Base-by-base conservation (phyloP, 2,888 invertebrate species). In the Acrobasis consociella region DNA sequence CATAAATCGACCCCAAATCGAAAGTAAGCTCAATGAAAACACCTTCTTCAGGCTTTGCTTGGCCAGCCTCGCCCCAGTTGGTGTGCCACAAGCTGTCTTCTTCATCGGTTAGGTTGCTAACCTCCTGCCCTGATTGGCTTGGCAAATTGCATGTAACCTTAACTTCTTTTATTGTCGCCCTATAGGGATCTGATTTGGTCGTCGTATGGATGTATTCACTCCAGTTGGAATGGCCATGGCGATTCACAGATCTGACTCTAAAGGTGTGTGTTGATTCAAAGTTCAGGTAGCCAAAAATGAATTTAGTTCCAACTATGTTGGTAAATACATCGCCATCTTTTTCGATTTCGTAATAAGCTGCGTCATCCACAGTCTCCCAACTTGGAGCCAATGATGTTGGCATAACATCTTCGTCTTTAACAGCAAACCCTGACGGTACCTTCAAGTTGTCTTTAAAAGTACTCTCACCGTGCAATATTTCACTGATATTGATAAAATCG, bases 291-390 rank as follows among this genome's bases (percentile, higher is more conserved):
- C 81, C 72, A 67, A 91, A 89, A 42, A 67, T 80, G 56, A 81
- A 84, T 49, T 67, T 67, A 8, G 67, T 71, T 17, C 69, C 76
- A 56, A 58, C 69, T 38, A 91, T 83, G 64, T 86, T 83, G 31
- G 78, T 88, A 67, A 84, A 88, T 53, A 89, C 67, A 9, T 67
- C 65, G 3, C 78, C 83, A 66, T 91, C 85, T 78, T 81, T 83
- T 70, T 89, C 87, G 42, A 91, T 83, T 78, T 91, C 91, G 64
- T 87, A 87, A 67, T 79, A 85, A 62, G 65, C 63, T 2, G 75
- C 82, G 10, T 74, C 64, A 59, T 75, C 64, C 11, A 73, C 69
- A 46, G 64, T 15, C 0, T 80, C 69, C 91, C 91, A 91, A 37
- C 75, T 66, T 42, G 91, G 61, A 38, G 73, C 73, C 7, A 89